Evolutionary conservation across 2,797 vertebrate species (phyloP).

Genomic region (Rhinichthys osculus): DNA sequence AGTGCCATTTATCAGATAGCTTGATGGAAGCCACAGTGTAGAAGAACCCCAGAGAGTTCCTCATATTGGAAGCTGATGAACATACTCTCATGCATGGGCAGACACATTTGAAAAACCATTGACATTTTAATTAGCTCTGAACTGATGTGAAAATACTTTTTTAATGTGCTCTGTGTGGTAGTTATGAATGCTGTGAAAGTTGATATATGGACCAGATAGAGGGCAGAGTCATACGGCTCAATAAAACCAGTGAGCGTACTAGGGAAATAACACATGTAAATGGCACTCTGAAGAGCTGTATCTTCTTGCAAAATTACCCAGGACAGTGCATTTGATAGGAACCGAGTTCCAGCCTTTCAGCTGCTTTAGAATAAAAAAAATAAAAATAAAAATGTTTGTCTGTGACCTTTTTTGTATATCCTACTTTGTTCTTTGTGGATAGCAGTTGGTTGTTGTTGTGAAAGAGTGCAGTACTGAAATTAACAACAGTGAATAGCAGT

Average conservation of each 20-base stretch:
- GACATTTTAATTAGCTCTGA: conserved; percentile 41
- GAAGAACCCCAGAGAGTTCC: conserved; percentile 22
- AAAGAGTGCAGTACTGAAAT: not conserved
- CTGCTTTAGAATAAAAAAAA: not conserved
- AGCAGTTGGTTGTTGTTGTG: not conserved
- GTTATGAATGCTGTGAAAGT: conserved; percentile 23
- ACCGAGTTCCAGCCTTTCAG: not conserved
- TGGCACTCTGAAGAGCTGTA: conserved; percentile 11
- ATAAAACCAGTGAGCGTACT: conserved; percentile 39
- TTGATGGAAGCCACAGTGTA: not conserved
- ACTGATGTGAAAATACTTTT: conserved; percentile 13
- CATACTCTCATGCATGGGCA: conserved; percentile 12
- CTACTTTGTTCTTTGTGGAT: not conserved
- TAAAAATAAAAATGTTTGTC: not conserved
- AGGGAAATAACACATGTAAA: conserved; percentile 18
- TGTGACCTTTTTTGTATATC: not conserved
- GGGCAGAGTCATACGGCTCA: conserved; percentile 16
- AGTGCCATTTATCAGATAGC: conserved; percentile 43
- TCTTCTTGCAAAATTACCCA: conserved; percentile 24
- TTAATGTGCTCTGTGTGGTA: not conserved
- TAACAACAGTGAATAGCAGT: not conserved
- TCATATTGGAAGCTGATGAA: conserved; percentile 29
- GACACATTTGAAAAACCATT: conserved; percentile 19
- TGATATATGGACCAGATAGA: conserved; percentile 13
- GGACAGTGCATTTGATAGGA: conserved; percentile 8